Base-by-base conservation (phyloP, 2,797 vertebrate genomes). In the Botia almorhae region DNA sequence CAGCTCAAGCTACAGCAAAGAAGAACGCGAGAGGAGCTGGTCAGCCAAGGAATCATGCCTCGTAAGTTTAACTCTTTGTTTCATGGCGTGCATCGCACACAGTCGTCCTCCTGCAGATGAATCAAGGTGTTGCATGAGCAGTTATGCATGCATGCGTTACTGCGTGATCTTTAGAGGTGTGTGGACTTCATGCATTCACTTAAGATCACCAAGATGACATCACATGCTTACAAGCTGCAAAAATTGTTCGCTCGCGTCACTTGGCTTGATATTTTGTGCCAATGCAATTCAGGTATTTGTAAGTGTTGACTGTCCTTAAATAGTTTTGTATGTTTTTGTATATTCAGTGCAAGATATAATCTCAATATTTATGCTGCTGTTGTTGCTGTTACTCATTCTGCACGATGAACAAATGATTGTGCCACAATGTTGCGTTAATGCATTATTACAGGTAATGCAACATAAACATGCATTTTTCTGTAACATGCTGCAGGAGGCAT, bases 11-110 rank as follows among this genome's bases (percentile, higher is more conserved):
- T 99, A 91, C 97, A 98, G 93, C 97, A 99, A 93, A 95, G 97
- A 89, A 94, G 97, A 85, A 99, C 97, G 0, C 93, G 97, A 83
- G 97, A 99, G 90, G 97, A 99, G 87, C 93, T 99, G 91, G 97
- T 98, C 93, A 98, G 96, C 93, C 97, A 98, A 93, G 97, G 97
- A 95, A 99, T 99, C 97, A 99, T 99, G 97, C 97, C 97, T 89
- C 97, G 97, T 99, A 95, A 99, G 97, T 97, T 50, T 61, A 17
- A 74, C 10, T 48, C 2, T 26, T 71, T 4, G 21, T 7, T 10
- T 53, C n/a, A 14, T 10, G 26, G 33, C 1, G 7, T 29, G 16
- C 65, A 60, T 78, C n/a, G 5, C 17, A 12, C 33, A 26, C 19
- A 58, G 33, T 29, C 2, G 51, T 29, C 23, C 17, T 53, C 1